These are phyloP conservation scores for Diarsia mendica DNA, from an alignment of 2,888 invertebrate genomes.

Conservation along the genomic window DNA sequence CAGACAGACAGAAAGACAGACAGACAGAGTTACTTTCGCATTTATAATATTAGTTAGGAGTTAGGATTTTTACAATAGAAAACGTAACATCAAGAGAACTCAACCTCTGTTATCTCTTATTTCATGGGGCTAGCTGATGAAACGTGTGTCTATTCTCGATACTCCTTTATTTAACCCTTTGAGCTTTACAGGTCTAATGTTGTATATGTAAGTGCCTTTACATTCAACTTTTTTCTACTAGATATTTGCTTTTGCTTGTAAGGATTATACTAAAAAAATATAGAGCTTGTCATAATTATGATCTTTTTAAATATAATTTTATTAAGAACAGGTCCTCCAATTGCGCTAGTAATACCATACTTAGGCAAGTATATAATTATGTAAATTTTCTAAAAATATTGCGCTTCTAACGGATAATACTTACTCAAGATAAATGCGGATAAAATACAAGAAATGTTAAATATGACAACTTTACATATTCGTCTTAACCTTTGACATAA, in stretches of 20 bases:
- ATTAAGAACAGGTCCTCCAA: background rate
- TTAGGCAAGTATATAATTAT: background rate
- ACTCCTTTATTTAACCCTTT: background rate
- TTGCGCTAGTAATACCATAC: background rate
- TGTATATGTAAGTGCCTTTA: background rate
- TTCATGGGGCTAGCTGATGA: background rate
- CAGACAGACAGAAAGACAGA: no score
- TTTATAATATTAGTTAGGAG: no score
- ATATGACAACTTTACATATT: slow-evolving; percentile 5
- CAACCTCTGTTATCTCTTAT: background rate
- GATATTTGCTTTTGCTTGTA: background rate
- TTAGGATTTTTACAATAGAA: background rate
- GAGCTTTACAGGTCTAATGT: background rate
- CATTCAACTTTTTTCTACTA: background rate
- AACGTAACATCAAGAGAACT: background rate
- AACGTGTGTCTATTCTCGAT: background rate
- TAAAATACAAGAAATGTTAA: background rate
- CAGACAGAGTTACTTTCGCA: no score
- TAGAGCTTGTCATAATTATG: background rate
- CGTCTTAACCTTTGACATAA: slow-evolving; percentile 47
- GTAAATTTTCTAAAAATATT: background rate
- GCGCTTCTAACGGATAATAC: background rate
- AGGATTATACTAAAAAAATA: background rate
- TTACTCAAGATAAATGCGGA: background rate
- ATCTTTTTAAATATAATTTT: background rate